Percentiles rank a stretch among this genome's conserved stretches.
Conservation (phyloP, 1,140 invertebrate species). For the Drosophila nigromelanica region DNA sequence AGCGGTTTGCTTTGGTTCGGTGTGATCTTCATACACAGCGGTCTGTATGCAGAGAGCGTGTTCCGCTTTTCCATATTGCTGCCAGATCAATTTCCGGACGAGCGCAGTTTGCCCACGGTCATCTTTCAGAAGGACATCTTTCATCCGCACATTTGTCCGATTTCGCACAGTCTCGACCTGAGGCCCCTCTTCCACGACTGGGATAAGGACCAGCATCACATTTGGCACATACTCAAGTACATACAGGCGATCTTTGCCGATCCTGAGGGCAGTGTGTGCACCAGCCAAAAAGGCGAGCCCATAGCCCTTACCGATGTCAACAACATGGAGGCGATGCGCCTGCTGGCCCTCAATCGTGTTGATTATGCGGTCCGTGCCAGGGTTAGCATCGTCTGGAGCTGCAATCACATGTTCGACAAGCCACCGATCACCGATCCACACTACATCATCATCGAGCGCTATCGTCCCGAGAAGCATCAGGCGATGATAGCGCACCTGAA, state of each 20-base stretch:
- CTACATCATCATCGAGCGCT: constrained; percentile 92
- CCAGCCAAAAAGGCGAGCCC: constrained; percentile 20
- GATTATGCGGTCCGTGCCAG: constrained; percentile 88
- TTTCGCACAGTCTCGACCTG: constrained; percentile 90
- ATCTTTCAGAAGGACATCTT: constrained; percentile 93
- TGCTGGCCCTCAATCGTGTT: constrained; percentile 89
- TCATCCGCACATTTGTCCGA: constrained; percentile 93
- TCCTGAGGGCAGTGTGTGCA: constrained; percentile 55
- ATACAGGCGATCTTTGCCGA: constrained; percentile 89
- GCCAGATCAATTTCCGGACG: constrained; percentile 94
- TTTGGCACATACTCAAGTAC: constrained; percentile 95
- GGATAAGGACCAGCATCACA: constrained; percentile 91
- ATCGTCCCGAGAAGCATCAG: constrained; percentile 89
- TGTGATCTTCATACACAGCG: constrained; percentile 95
- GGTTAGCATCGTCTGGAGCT: constrained; percentile 88
- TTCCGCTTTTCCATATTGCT: constrained; percentile 94
- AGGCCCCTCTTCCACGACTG: constrained; percentile 91
- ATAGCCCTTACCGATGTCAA: constrained; percentile 86
- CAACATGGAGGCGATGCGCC: constrained; percentile 90
- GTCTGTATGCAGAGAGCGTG: constrained; percentile 93
- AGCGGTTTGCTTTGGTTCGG: constrained; percentile 94
- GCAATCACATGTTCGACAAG: constrained; percentile 90
- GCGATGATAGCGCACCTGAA: constrained; percentile 82
- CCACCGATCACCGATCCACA: constrained; percentile 92
- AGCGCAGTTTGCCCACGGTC: constrained; percentile 89